phyloP scores from a whole-genome alignment of 2,888 invertebrate genomes.

The Dinocampus coccinellae region DNA sequence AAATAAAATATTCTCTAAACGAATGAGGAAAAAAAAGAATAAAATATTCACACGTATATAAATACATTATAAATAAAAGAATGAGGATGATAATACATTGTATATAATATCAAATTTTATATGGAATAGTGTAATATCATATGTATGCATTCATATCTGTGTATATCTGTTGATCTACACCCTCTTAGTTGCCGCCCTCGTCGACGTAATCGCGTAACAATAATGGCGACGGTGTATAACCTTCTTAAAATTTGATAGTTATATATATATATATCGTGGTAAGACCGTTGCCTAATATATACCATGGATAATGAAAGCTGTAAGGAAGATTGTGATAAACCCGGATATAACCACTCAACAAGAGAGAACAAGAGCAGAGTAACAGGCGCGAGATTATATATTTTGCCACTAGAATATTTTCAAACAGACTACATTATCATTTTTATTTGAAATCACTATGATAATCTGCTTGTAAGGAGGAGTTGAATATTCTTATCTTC shows the following conservation, averaged over 20 bases:
- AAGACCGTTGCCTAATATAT: not conserved
- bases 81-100: no score
- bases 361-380: slow-evolving; percentile 10
- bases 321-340: slow-evolving; percentile 17
- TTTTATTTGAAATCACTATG: slow-evolving; percentile 21
- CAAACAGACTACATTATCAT: slow-evolving; percentile 29
- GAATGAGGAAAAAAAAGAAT: no score
- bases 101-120: no score
- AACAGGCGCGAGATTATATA: not conserved
- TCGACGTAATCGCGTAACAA: slow-evolving; percentile 25
- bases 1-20: no score
- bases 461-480: slow-evolving; percentile 30
- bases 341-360: slow-evolving; percentile 14
- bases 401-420: slow-evolving; percentile 11
- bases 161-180: not conserved
- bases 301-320: slow-evolving; percentile 13
- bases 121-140: not conserved
- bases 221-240: slow-evolving; percentile 7
- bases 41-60: no score
- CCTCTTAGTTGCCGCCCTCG: slow-evolving; percentile 3
- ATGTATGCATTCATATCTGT: not conserved
- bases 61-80: no score
- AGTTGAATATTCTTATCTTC: slow-evolving; percentile 24
- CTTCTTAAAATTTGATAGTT: not conserved
- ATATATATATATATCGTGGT: no score